Percentiles rank a stretch among this genome's conserved stretches.
Conservation (phyloP, 1,140 invertebrate genomes). For the Drosophila kepulauana region DNA sequence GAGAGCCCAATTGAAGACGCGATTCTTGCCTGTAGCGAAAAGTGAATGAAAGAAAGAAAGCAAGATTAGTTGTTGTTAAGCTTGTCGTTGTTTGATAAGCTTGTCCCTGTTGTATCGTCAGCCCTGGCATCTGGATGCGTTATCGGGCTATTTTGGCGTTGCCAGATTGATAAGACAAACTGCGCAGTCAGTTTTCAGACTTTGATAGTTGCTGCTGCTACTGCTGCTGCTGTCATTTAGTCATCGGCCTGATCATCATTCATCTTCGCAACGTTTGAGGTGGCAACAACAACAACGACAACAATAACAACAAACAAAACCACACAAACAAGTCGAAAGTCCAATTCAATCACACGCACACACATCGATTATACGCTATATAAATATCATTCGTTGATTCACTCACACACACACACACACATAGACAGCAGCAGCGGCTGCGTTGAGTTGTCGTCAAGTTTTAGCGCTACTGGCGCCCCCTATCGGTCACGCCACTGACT, state of each 20-base stretch:
- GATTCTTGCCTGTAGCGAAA: constrained; percentile 86
- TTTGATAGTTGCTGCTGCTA: constrained; percentile 61
- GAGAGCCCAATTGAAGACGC: constrained; percentile 89
- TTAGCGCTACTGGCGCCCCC: constrained; percentile 33
- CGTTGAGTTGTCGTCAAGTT: not conserved
- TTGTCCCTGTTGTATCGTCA: not conserved
- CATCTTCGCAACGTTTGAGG: constrained; percentile 32
- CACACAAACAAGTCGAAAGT: constrained; percentile 77
- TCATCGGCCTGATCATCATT: constrained; percentile 57
- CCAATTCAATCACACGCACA: constrained; percentile 41
- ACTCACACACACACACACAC: not conserved
- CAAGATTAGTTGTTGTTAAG: too few species aligned
- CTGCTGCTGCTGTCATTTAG: constrained; percentile 39
- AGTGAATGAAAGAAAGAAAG: not conserved
- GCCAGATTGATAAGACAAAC: constrained; percentile 41
- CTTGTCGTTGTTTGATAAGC: not conserved
- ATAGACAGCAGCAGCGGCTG: not conserved
- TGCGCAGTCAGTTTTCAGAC: constrained; percentile 51
- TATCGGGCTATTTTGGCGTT: constrained; percentile 13
- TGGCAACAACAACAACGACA: constrained; percentile 18
- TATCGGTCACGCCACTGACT: constrained; percentile 40
- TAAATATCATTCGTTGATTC: constrained; percentile 17
- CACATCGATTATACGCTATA: not conserved
- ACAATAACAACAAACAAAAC: not conserved
- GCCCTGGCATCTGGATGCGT: not conserved